Evolutionary conservation across 37 sponge, comb jelly and placozoan genomes (phyloP), one percentile per base, ranked within the genome.

Genomic region (Diacarnus erythraeanus): DNA sequence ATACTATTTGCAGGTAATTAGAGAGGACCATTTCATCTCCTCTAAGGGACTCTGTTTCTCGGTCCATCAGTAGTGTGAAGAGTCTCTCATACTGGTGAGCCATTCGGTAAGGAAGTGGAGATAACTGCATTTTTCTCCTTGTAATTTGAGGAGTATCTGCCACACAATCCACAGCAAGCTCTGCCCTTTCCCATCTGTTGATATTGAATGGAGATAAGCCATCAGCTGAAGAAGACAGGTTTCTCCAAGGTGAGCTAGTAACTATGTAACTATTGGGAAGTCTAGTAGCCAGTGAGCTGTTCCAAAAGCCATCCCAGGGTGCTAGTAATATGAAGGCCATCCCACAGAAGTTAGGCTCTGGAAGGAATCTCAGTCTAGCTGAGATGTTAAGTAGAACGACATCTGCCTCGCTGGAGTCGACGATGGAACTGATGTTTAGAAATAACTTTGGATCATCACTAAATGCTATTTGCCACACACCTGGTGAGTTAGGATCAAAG

Each of bases 231-330:
- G 75, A 33, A 30, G 42, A 6, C 23, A n/a, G 26, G 18, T 64
- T 29, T 3, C 37, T 12, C 20, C 5, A 27, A 78, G 73, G 67
- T 30, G 56, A 31, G 1, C 3, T 40, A 68, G 77, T 66, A 38
- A 83, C 66, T 26, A 83, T 17, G 76, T 66, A 91, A 9, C 74
- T 56, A 44, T 31, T 64, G 1, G 30, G 12, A 1, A 59, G 34
- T 5, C 1, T 15, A 26, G 33, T 76, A 34, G 77, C 71, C 22
- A 66, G 18, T 23, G 64, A 35, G 22, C 70, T 65, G 56, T 76
- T 77, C 76, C 76, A 76, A 37, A 37, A 70, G 29, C 94, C 94
- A 80, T 94, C 94, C 94, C 94, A 94, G 18, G 94, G 78, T 15
- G 61, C 68, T 8, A 87, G 9, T 21, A 34, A 29, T 41, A 94